A percentile compares a stretch with the other conserved stretches of the same genome.
These are phyloP conservation scores for Stratiolaelaps scimitus DNA, from an alignment of 1,140 invertebrate genomes.

Conservation along the genomic window DNA sequence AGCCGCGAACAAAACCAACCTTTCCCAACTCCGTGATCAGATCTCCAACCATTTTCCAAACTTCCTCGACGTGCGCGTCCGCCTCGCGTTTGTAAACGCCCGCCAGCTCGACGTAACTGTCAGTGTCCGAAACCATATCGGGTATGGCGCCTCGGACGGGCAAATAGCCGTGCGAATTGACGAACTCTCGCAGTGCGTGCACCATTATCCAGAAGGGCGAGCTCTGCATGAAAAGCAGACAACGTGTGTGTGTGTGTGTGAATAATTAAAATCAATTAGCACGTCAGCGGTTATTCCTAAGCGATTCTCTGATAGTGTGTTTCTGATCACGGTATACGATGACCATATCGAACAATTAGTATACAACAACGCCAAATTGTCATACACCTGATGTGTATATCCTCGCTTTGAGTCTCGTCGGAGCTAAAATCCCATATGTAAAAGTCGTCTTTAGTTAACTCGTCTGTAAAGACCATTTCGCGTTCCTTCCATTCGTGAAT, in stretches of 20 bases:
- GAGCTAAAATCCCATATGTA: no score
- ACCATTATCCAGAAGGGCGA: slow-evolving; percentile 80
- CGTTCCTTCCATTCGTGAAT: no score
- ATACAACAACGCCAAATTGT: no score
- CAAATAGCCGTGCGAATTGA: slow-evolving; percentile 52
- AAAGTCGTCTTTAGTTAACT: no score
- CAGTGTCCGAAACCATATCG: slow-evolving; percentile 93
- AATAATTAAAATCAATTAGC: slow-evolving; percentile 8
- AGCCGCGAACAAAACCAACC: no score
- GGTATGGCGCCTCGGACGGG: slow-evolving; percentile 83
- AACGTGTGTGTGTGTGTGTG: slow-evolving; percentile 26
- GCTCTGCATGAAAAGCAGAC: slow-evolving; percentile 39
- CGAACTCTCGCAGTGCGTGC: slow-evolving; percentile 74
- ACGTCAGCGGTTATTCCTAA: no score
- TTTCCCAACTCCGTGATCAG: not conserved
- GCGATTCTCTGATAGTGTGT: no score
- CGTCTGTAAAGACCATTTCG: no score
- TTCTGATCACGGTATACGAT: no score
- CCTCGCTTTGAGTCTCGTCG: no score
- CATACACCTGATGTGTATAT: no score
- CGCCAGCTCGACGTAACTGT: slow-evolving; percentile 66
- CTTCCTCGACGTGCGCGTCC: slow-evolving; percentile 37
- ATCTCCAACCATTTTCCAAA: slow-evolving; percentile 31
- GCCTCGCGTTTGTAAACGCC: slow-evolving; percentile 34
- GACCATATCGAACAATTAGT: no score